A percentile compares a stretch with the other conserved stretches of the same genome.
These are phyloP conservation scores for Hypotaenidia okinawae DNA, from an alignment of 2,797 vertebrate species.

Conservation along the genomic window DNA sequence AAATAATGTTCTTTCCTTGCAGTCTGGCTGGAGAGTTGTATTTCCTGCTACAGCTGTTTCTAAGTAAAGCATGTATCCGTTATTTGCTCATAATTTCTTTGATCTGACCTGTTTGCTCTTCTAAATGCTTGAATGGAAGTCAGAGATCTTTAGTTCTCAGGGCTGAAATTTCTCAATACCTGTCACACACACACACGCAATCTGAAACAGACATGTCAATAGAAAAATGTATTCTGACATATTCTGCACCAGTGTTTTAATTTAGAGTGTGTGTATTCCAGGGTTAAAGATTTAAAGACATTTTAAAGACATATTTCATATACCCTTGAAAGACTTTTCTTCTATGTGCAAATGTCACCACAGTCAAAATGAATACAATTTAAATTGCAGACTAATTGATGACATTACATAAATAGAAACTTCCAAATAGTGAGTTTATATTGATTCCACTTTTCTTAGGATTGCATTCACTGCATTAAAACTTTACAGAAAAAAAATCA, in stretches of 20 bases:
- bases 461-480: constrained; percentile 8
- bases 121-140: not conserved
- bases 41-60: not conserved
- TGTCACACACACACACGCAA: not conserved
- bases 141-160: not conserved
- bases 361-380: constrained; percentile 7
- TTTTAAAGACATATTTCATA: constrained; percentile 3
- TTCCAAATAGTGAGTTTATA: constrained; percentile 25
- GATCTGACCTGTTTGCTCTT: not conserved
- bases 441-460: constrained; percentile 4
- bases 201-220: not conserved
- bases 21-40: not conserved
- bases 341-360: constrained; percentile 32
- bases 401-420: constrained; percentile 26
- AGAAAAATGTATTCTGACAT: not conserved
- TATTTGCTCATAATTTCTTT: not conserved
- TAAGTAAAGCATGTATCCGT: not conserved
- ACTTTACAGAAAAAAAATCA: not conserved
- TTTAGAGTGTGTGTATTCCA: not conserved
- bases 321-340: not conserved
- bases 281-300: not conserved
- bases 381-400: constrained; percentile 26
- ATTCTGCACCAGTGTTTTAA: not conserved
- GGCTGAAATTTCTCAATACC: not conserved
- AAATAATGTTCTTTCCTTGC: not conserved